phyloP scores from a whole-genome alignment of 2,113 vertebrate species.

The Cisticola juncidis region DNA sequence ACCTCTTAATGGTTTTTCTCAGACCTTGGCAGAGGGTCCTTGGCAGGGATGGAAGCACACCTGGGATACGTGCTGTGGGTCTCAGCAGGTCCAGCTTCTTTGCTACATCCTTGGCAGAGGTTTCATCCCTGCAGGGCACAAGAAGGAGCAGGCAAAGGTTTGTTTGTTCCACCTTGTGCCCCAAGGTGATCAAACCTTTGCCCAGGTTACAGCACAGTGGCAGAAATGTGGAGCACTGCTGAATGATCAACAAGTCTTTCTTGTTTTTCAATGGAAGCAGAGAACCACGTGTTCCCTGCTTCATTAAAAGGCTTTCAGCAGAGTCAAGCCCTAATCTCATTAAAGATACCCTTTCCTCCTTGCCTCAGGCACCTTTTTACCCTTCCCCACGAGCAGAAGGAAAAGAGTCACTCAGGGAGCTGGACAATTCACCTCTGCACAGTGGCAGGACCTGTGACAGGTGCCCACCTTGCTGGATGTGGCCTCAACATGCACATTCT shows the following conservation, averaged over 20 bases:
- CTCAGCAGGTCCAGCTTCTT: accelerated
- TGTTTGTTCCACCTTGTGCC: neutral
- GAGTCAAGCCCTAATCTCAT: neutral
- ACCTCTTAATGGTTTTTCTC: neutral
- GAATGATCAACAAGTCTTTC: neutral
- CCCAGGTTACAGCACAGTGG: neutral
- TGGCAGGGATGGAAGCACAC: accelerated
- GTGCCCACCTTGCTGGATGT: accelerated
- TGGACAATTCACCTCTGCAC: accelerated
- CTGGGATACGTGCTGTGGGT: neutral
- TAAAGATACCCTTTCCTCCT: neutral
- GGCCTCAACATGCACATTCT: accelerated
- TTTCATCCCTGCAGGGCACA: neutral
- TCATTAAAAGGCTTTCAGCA: neutral
- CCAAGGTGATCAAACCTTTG: accelerated
- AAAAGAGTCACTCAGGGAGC: neutral
- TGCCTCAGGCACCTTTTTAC: neutral
- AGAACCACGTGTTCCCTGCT: neutral
- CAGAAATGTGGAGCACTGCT: neutral
- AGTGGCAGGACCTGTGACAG: neutral
- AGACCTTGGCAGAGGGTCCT: neutral
- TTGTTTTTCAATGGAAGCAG: neutral
- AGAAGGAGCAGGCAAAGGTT: neutral
- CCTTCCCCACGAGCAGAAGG: neutral
- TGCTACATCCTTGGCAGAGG: accelerated